These are phyloP conservation scores for Cataglyphis albicans DNA, from an alignment of 2,888 invertebrate species.

Conservation along the genomic window DNA sequence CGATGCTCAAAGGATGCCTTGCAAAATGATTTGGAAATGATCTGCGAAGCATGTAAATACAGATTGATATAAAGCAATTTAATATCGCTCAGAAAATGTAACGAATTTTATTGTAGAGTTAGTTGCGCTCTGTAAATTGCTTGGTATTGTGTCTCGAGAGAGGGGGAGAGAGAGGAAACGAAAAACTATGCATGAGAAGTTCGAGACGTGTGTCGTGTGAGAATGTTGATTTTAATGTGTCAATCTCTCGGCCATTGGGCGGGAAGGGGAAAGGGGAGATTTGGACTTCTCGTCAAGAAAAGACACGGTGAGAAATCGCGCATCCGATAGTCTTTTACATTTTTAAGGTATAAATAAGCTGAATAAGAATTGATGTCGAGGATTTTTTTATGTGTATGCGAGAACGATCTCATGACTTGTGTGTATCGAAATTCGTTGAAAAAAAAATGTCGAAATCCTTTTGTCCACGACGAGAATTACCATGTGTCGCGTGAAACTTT, in stretches of 20 bases:
- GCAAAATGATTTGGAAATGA: constrained; percentile 77
- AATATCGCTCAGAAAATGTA: constrained; percentile 71
- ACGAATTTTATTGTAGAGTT: constrained; percentile 68
- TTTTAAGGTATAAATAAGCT: constrained; percentile 25
- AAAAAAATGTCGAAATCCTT: not conserved
- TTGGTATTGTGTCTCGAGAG: constrained; percentile 57
- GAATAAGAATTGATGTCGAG: constrained; percentile 19
- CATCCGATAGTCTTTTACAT: constrained; percentile 40
- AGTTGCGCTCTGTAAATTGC: constrained; percentile 68
- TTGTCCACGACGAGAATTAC: constrained; percentile 15
- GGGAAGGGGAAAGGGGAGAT: not conserved
- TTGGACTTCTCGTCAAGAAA: constrained; percentile 4
- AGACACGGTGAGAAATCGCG: not conserved
- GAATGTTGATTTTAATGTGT: constrained; percentile 66
- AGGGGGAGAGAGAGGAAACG: constrained; percentile 18
- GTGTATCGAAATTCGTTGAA: not conserved
- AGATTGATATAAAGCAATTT: constrained; percentile 72
- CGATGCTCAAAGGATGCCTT: constrained; percentile 84
- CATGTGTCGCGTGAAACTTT: constrained; percentile 13
- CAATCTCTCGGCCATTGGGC: constrained; percentile 7
- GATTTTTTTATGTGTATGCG: constrained; percentile 29
- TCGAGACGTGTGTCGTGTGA: constrained; percentile 61
- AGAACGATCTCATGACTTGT: constrained; percentile 25
- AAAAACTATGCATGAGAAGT: constrained; percentile 48
- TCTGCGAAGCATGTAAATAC: constrained; percentile 78